A percentile compares a stretch with the other conserved stretches of the same genome.
These are phyloP conservation scores for Belonocnema kinseyi DNA, from an alignment of 1,140 invertebrate species.

Conservation along the genomic window DNA sequence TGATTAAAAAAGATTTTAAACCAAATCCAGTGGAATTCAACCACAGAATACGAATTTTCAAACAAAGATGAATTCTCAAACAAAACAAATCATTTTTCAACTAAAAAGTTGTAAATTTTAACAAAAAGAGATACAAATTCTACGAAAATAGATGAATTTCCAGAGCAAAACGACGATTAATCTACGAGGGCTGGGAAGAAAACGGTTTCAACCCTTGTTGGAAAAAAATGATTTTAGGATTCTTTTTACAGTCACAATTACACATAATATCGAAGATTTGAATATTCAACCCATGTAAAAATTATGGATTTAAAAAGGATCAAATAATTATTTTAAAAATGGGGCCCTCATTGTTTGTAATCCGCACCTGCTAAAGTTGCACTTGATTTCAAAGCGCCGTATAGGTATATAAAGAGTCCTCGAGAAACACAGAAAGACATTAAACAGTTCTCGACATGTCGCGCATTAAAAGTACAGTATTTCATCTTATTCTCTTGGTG, in stretches of 20 bases:
- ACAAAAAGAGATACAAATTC: no score
- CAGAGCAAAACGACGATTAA: no score
- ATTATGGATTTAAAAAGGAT: no score
- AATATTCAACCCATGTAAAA: not conserved
- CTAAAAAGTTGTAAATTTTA: no score
- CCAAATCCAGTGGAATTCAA: no score
- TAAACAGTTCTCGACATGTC: conserved; percentile 43
- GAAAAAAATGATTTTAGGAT: not conserved
- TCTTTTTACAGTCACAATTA: not conserved
- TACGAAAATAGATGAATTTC: no score
- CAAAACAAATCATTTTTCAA: no score
- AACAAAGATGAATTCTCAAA: no score
- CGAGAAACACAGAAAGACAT: conserved; percentile 37
- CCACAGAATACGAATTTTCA: no score
- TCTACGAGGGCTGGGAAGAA: no score
- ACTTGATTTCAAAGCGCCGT: conserved; percentile 38
- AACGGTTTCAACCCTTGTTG: no score
- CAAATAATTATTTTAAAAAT: conserved; percentile 17
- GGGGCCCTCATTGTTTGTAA: conserved; percentile 31
- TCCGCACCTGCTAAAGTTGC: conserved; percentile 44
- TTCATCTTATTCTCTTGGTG: conserved; percentile 4
- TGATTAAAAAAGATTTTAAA: no score
- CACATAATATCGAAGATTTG: not conserved
- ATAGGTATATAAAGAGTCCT: conserved; percentile 43
- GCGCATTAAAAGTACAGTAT: conserved; percentile 24